Base-by-base conservation (phyloP, 2,113 vertebrate genomes). In the Ibidorhyncha struthersii region DNA sequence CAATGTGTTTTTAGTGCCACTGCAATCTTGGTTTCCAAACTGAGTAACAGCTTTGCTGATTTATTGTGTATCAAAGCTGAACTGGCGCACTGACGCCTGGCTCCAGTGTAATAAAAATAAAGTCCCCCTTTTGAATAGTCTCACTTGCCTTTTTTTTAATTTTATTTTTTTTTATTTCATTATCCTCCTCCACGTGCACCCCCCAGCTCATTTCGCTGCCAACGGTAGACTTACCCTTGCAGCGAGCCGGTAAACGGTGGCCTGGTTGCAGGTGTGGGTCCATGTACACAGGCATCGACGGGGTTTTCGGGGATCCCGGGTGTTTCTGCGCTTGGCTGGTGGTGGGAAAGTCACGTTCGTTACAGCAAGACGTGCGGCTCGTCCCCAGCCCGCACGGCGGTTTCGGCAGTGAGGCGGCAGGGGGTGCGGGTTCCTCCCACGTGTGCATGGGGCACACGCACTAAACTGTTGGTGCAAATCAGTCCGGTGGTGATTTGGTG, bases 1-100 rank as follows among this genome's bases (percentile, higher is more conserved):
- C 98, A 63, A 96, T 98, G 99, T 99, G 99, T 99, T 99, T 99
- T 99, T 98, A 98, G 98, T 99, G 98, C 98, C 98, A 97, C 98
- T 98, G 98, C 97, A 96, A 98, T 98, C 98, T 98, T 98, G 98
- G 98, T 98, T 96, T 99, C 98, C 98, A 96, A 98, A 98, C 98
- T 98, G 98, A 98, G 98, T 97, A 97, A 98, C 98, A 96, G 98
- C 98, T 98, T 98, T 98, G 98, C 98, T 97, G 98, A 98, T 98
- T 96, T 98, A 98, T 97, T 96, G 95, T 99, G 99, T 98, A 98
- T 98, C 95, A 98, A 99, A 98, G 96, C 89, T 74, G 97, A 94
- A 96, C 76, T 94, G 77, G 95, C 91, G 96, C 94, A 25, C 74
- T 50, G 95, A 93, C 83, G 65, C 74, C 52, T 96, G 72, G 98